Percentiles rank a stretch among this genome's conserved stretches.
phyloP scores from a whole-genome alignment of 2,888 invertebrate genomes.

The Drosophila falleni region DNA sequence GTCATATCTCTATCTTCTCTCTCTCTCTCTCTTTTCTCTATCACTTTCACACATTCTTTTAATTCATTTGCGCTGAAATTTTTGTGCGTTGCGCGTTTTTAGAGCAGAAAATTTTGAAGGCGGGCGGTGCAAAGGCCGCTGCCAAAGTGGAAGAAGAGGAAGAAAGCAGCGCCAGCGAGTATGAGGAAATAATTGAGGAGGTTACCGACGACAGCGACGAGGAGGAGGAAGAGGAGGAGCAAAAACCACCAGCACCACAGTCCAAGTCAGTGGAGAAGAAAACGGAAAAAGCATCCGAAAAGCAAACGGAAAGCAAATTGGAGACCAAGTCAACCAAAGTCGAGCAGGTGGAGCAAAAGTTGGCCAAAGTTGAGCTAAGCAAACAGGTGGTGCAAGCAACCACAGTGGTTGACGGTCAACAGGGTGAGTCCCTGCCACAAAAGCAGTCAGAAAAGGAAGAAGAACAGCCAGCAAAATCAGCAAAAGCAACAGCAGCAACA shows the following conservation, averaged over 20 bases:
- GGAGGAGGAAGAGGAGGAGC: conserved; percentile 60
- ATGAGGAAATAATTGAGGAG: conserved; percentile 84
- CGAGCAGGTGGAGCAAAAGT: conserved; percentile 49
- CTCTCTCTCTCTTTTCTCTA: conserved; percentile 39
- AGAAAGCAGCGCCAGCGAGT: conserved; percentile 83
- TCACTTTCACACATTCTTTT: conserved; percentile 32
- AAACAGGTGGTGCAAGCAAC: conserved; percentile 36
- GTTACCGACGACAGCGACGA: conserved; percentile 83
- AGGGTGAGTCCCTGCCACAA: conserved; percentile 91
- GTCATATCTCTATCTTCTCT: conserved; percentile 27
- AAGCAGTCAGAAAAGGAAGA: conserved; percentile 69
- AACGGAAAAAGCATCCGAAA: conserved; percentile 1
- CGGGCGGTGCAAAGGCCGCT: conserved; percentile 85
- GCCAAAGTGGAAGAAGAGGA: conserved; percentile 57
- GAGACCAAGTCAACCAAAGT: conserved; percentile 38
- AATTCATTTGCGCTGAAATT: conserved; percentile 12
- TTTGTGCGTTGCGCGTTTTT: conserved; percentile 45
- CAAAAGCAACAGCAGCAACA: conserved; percentile 25
- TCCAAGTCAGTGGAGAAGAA: conserved; percentile 26
- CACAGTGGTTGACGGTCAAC: conserved; percentile 60
- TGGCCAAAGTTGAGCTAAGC: conserved; percentile 64
- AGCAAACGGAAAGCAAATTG: conserved; percentile 19
- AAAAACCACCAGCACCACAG: conserved; percentile 53
- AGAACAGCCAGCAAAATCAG: conserved; percentile 27
- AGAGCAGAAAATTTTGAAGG: conserved; percentile 83